Percentiles rank a stretch among this genome's conserved stretches.
These are phyloP conservation scores for Cotesia congregata DNA, from an alignment of 2,888 invertebrate species.

Conservation along the genomic window DNA sequence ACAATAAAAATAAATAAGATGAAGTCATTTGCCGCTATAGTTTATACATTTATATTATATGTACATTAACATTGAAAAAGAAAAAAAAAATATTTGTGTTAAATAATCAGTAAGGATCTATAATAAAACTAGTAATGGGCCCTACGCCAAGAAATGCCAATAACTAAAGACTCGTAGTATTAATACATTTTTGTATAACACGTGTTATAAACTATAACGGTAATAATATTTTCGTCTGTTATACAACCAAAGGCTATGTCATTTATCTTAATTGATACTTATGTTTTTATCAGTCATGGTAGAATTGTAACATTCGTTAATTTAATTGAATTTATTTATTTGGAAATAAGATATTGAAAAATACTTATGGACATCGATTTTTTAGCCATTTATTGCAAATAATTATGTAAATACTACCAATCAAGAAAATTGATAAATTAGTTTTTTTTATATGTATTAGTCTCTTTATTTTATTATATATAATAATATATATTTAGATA, in stretches of 20 bases:
- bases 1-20: background rate
- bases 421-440: background rate
- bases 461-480: slow-evolving; percentile 36
- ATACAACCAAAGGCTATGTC: slow-evolving; percentile 61
- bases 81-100: slow-evolving; percentile 3
- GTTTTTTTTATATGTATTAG: slow-evolving; percentile 24
- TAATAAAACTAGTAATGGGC: slow-evolving; percentile 54
- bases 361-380: slow-evolving; percentile 37
- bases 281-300: slow-evolving; percentile 6
- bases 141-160: slow-evolving; percentile 66
- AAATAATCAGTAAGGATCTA: slow-evolving; percentile 36
- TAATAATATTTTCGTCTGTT: slow-evolving; percentile 53
- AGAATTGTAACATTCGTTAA: slow-evolving; percentile 4
- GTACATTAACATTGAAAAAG: slow-evolving; percentile 7
- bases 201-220: slow-evolving; percentile 50
- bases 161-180: slow-evolving; percentile 65
- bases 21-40: background rate
- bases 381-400: background rate
- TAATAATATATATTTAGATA: slow-evolving; percentile 43
- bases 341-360: slow-evolving; percentile 9
- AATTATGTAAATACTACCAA: slow-evolving; percentile 2
- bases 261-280: slow-evolving; percentile 18
- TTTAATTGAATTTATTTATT: slow-evolving; percentile 3
- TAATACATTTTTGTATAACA: slow-evolving; percentile 51
- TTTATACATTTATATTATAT: slow-evolving; percentile 8